A percentile compares a stretch with the other conserved stretches of the same genome.
phyloP scores from a whole-genome alignment of 2,797 vertebrate genomes.

The Semaprochilodus insignis region DNA sequence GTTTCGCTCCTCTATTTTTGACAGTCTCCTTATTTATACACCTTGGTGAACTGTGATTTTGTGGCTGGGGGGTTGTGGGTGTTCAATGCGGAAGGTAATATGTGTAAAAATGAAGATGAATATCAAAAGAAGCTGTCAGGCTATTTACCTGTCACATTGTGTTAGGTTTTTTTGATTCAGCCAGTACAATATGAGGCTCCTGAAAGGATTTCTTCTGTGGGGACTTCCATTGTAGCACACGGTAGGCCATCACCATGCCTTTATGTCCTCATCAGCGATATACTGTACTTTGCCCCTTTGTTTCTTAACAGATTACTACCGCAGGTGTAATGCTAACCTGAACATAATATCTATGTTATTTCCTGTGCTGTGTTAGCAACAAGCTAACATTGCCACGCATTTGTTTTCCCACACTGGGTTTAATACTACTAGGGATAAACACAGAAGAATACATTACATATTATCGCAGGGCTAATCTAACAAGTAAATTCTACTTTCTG shows the following conservation, averaged over 20 bases:
- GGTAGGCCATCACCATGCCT: not conserved
- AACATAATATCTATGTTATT: no score
- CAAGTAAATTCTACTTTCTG: no score
- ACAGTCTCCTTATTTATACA: not conserved
- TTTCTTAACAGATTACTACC: no score
- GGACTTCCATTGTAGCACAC: not conserved
- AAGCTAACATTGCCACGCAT: no score
- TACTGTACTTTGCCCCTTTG: not conserved
- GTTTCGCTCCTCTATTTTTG: not conserved
- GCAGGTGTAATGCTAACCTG: no score
- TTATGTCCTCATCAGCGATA: not conserved
- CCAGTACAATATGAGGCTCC: not conserved
- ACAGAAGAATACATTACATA: no score
- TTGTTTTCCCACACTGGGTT: no score
- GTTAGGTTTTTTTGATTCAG: not conserved
- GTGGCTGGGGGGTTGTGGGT: not conserved
- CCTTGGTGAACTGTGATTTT: not conserved
- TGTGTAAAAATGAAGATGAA: no score
- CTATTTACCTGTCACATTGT: not conserved
- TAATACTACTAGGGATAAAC: no score
- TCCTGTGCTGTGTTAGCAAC: no score
- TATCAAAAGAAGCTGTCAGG: not conserved
- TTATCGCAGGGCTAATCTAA: no score
- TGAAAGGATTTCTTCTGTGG: not conserved
- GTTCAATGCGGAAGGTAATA: not conserved